Conservation (phyloP, 2,888 invertebrate species). For the Erpobdella octoculata region DNA sequence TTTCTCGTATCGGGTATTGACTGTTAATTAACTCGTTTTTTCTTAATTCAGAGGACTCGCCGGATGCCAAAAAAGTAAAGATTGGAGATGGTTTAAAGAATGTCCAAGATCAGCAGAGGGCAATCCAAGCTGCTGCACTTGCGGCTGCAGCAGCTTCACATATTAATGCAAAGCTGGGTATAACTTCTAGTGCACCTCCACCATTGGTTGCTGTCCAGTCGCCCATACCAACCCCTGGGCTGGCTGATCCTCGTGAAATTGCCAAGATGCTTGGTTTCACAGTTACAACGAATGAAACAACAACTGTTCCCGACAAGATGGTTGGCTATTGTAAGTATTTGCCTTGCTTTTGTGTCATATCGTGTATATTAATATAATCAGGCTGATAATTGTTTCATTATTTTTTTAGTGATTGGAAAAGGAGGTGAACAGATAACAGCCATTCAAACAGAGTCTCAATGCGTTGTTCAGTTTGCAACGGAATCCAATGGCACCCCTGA, state of each 20-base stretch:
- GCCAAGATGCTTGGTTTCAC: constrained; percentile 20
- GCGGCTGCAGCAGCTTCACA: constrained; percentile 54
- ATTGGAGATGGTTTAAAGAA: constrained; percentile 19
- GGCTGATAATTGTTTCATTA: not conserved
- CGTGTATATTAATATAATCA: not conserved
- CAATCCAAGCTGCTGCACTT: constrained; percentile 38
- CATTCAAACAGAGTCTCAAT: constrained; percentile 86
- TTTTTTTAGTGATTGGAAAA: constrained; percentile 76
- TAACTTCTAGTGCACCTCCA: constrained; percentile 33
- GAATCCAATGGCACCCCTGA: constrained; percentile 59
- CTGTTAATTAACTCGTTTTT: no score
- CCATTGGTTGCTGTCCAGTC: not conserved
- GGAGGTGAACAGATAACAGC: constrained; percentile 91
- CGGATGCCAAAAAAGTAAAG: constrained; percentile 35
- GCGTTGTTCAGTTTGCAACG: constrained; percentile 89
- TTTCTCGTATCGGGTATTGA: no score
- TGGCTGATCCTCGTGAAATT: constrained; percentile 23
- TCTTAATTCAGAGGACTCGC: constrained; percentile 34
- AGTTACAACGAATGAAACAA: constrained; percentile 64
- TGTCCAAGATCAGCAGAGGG: constrained; percentile 24
- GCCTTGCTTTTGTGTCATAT: not conserved
- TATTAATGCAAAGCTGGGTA: constrained; percentile 50
- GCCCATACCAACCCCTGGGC: not conserved
- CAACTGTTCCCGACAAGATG: constrained; percentile 87
- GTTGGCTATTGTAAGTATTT: constrained; percentile 79